Evolutionary conservation across 2,797 vertebrate genomes (phyloP), one percentile per base, ranked within the genome.

Genomic region (Odontamblyopus lacepedii): DNA sequence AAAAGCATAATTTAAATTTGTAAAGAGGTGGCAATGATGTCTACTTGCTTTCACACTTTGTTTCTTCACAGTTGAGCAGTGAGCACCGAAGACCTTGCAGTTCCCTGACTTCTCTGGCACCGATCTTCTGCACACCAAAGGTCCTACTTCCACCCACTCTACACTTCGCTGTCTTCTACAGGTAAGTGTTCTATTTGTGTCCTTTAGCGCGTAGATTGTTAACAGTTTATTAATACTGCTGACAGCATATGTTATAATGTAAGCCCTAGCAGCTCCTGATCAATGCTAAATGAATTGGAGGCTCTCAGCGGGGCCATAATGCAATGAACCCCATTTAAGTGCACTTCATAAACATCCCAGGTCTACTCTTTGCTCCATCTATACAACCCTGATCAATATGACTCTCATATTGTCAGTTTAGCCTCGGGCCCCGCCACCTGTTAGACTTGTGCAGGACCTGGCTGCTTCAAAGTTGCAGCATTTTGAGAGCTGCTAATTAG

Each of bases 211-310:
- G 12, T 48, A 69, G 80, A 76, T 69, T 75, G 71, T 72, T 76
- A 23, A 72, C 70, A 75, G 70, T 79, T 76, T 70, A 84, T 86
- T 82, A 70, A 79, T 80, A 76, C 61, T n/a, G 53, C 55, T 73
- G 79, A 78, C 81, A 26, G 8, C 44, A 48, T 15, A 9, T 4
- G 8, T 57, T 57, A 26, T 81, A 56, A 63, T 55, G 70, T 73
- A 41, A 78, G 75, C 72, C 75, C 44, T 63, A 72, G 74, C 67
- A 68, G 79, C 81, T 77, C 57, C 59, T 59, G 71, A 82, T 91
- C 87, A 7, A 89, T 87, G 78, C 69, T 84, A 87, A 90, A 81
- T 77, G 76, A 67, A 86, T 90, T 83, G 84, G 53, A 73, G 76
- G 67, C 68, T 78, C 73, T 79, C 79, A 63, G 63, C 38, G 0